A percentile compares a stretch with the other conserved stretches of the same genome.
phyloP scores from a whole-genome alignment of 2,797 vertebrate species.

The Gorsachius magnificus region DNA sequence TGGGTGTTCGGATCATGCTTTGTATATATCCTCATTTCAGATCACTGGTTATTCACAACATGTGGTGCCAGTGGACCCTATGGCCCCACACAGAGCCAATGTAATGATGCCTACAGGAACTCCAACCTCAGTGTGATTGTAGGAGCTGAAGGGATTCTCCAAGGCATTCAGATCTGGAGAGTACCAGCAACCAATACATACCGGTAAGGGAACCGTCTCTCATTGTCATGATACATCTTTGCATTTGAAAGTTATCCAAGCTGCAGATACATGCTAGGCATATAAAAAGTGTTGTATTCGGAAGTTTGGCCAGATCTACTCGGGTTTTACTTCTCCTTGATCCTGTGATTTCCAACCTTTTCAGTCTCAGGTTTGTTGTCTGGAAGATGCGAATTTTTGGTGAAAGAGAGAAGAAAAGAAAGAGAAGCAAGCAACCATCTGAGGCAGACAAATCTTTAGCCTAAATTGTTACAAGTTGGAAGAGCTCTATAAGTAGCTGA shows the following conservation, averaged over 20 bases:
- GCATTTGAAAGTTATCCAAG: neutral
- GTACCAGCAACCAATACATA: conserved; percentile 93
- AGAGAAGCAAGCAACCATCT: neutral
- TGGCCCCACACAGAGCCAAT: conserved; percentile 92
- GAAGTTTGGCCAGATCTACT: neutral
- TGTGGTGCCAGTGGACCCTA: conserved; percentile 92
- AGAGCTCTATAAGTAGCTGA: neutral
- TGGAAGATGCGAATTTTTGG: neutral
- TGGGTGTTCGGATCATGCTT: neutral
- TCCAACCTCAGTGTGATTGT: conserved; percentile 90
- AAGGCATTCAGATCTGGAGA: conserved; percentile 92
- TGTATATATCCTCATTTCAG: conserved; percentile 50
- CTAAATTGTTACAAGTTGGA: neutral
- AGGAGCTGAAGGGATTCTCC: conserved; percentile 84
- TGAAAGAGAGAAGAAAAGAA: neutral
- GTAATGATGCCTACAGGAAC: conserved; percentile 89
- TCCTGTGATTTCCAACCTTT: neutral
- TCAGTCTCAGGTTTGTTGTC: neutral
- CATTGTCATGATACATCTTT: accelerated
- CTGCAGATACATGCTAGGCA: neutral
- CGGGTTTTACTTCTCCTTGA: neutral
- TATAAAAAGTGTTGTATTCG: neutral
- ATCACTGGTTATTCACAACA: conserved; percentile 90
- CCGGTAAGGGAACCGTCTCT: conserved; percentile 77
- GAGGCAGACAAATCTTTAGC: neutral